A percentile compares a stretch with the other conserved stretches of the same genome.
phyloP scores from a whole-genome alignment of 2,113 vertebrate genomes.

The Oophaga pumilio region DNA sequence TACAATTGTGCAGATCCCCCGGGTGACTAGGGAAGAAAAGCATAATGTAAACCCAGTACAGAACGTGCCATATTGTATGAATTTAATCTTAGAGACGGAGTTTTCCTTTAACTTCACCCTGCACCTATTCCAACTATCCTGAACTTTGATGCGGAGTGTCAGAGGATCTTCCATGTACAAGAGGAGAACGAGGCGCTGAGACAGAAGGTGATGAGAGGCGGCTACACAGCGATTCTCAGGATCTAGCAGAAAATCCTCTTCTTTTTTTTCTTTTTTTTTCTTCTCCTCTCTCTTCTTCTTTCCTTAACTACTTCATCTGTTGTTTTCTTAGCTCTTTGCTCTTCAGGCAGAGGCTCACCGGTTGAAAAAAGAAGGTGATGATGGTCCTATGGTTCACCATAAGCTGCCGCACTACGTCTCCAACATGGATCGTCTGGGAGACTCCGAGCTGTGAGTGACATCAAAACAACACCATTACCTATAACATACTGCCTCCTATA shows the following conservation, averaged over 20 bases:
- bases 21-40: too few species aligned
- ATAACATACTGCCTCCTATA: not conserved
- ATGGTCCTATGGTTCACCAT: slow-evolving; percentile 79
- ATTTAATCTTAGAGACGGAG: not conserved
- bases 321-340: slow-evolving; percentile 80
- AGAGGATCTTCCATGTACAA: slow-evolving; percentile 78
- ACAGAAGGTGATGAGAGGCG: slow-evolving; percentile 79
- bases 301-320: not conserved
- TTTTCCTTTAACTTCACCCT: not conserved
- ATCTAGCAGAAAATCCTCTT: too few species aligned
- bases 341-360: slow-evolving; percentile 83
- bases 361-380: slow-evolving; percentile 77
- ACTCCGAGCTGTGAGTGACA: slow-evolving; percentile 91
- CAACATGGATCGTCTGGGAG: slow-evolving; percentile 95
- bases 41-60: too few species aligned
- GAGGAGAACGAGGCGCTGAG: slow-evolving; percentile 91
- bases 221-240: too few species aligned
- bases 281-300: too few species aligned
- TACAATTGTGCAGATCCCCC: too few species aligned
- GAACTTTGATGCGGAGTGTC: slow-evolving; percentile 91
- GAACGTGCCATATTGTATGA: too few species aligned
- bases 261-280: too few species aligned
- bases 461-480: not conserved
- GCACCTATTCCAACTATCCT: slow-evolving; percentile 91
- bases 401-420: slow-evolving; percentile 89